Percentiles rank a stretch among this genome's conserved stretches.
Evolutionary conservation across 2,888 invertebrate genomes (phyloP).

Genomic region (Arenicola marina): DNA sequence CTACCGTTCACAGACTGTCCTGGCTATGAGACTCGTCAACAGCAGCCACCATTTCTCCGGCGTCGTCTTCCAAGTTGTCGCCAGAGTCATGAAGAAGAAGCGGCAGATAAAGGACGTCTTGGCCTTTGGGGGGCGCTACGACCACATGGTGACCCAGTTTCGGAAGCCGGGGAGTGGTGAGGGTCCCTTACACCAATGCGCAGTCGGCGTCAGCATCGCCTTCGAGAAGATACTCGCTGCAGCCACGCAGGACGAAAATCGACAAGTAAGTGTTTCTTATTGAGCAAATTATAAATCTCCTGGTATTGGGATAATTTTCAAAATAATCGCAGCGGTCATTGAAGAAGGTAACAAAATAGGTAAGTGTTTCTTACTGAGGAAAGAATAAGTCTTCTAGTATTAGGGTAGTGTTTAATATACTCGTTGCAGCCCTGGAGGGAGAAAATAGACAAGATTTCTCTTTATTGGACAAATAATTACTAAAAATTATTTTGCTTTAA

Average conservation of each 20-base stretch:
- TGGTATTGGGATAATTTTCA: too few species aligned
- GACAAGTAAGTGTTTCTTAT: neutral
- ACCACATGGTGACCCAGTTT: constrained; percentile 70
- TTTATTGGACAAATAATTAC: too few species aligned
- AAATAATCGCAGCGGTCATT: too few species aligned
- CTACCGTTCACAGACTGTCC: constrained; percentile 68
- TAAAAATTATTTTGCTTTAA: too few species aligned
- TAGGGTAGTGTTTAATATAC: too few species aligned
- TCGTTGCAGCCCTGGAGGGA: too few species aligned
- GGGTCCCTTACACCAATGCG: constrained; percentile 59
- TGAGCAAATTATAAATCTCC: too few species aligned
- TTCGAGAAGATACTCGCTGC: constrained; percentile 75
- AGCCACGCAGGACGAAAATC: constrained; percentile 57
- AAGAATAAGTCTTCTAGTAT: too few species aligned
- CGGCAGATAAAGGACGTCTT: constrained; percentile 70
- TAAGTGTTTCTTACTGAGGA: too few species aligned
- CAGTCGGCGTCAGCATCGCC: constrained; percentile 84
- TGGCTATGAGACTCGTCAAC: constrained; percentile 69
- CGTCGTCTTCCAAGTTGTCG: constrained; percentile 72
- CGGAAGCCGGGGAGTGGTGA: constrained; percentile 15
- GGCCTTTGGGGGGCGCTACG: constrained; percentile 89
- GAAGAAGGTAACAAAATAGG: too few species aligned
- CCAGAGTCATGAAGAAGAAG: constrained; percentile 64
- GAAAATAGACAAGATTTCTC: too few species aligned
- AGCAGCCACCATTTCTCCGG: constrained; percentile 72